Percentiles rank a stretch among this genome's conserved stretches.
These are phyloP conservation scores for Phalacrocorax carbo DNA, from an alignment of 2,113 vertebrate species.

Conservation along the genomic window DNA sequence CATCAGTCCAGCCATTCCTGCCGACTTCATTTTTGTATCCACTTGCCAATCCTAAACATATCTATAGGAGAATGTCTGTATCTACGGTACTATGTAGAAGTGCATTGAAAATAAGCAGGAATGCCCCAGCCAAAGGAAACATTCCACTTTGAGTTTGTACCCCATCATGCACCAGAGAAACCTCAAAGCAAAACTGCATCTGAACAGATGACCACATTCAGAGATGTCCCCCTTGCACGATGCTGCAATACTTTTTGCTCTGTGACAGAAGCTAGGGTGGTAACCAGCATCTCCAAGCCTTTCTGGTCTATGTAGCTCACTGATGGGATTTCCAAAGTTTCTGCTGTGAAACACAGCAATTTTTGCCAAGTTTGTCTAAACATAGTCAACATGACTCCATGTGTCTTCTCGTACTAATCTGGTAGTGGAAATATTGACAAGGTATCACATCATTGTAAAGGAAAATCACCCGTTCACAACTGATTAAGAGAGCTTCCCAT, in stretches of 20 bases:
- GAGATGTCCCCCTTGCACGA: not conserved
- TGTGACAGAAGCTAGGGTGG: not conserved
- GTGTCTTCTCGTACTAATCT: not conserved
- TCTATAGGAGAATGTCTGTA: not conserved
- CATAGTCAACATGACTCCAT: not conserved
- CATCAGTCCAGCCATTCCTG: not conserved
- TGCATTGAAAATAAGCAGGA: not conserved
- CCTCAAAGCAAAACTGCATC: not conserved
- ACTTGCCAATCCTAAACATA: not conserved
- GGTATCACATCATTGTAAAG: not conserved
- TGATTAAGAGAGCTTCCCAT: not conserved
- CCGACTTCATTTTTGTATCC: not conserved
- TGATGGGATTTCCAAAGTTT: not conserved
- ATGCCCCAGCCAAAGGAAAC: not conserved
- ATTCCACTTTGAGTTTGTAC: not conserved
- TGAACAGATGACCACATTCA: not conserved
- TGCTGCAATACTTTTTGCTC: not conserved
- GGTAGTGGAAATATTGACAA: not conserved
- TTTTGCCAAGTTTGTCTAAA: not conserved
- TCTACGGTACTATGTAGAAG: not conserved
- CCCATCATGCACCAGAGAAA: not conserved
- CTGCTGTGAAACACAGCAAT: not conserved
- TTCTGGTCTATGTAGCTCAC: not conserved
- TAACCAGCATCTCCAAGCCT: not conserved
- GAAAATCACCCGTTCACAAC: not conserved